Percentiles rank a stretch among this genome's conserved stretches.
phyloP scores from a whole-genome alignment of 1,140 invertebrate species.

The Rhizoglyphus robini region DNA sequence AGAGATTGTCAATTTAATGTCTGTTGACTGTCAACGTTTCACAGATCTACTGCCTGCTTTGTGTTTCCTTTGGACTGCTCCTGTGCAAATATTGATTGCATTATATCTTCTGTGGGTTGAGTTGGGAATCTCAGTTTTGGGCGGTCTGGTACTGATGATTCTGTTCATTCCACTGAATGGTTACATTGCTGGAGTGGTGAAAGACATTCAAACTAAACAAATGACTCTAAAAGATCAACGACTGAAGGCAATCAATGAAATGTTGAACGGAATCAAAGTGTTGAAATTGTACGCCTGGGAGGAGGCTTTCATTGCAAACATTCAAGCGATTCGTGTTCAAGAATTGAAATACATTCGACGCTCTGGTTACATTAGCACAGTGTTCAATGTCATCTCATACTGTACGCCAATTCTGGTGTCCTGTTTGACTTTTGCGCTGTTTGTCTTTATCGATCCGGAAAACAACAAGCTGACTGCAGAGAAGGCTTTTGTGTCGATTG shows the following conservation, averaged over 20 bases:
- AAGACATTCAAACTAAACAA: slow-evolving; percentile 35
- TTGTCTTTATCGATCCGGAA: slow-evolving; percentile 55
- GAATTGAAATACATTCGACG: slow-evolving; percentile 24
- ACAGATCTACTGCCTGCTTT: slow-evolving; percentile 24
- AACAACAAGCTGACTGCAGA: slow-evolving; percentile 74
- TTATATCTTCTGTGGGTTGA: slow-evolving; percentile 36
- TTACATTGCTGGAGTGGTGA: slow-evolving; percentile 32
- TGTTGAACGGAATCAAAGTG: slow-evolving; percentile 33
- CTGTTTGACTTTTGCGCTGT: slow-evolving; percentile 63
- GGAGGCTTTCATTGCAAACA: slow-evolving; percentile 25
- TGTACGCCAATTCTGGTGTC: slow-evolving; percentile 28
- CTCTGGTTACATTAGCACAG: slow-evolving; percentile 19
- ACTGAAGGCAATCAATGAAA: slow-evolving; percentile 33
- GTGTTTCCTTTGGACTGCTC: slow-evolving; percentile 31
- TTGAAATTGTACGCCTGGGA: slow-evolving; percentile 27
- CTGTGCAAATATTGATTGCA: slow-evolving; percentile 32
- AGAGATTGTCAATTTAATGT: slow-evolving; percentile 27
- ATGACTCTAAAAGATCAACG: slow-evolving; percentile 33
- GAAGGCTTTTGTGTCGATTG: slow-evolving; percentile 89
- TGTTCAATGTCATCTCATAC: slow-evolving; percentile 26
- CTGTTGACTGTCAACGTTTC: slow-evolving; percentile 24
- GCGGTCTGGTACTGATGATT: slow-evolving; percentile 81
- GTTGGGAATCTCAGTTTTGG: slow-evolving; percentile 63
- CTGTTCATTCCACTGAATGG: slow-evolving; percentile 39
- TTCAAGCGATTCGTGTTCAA: slow-evolving; percentile 23